Base-by-base conservation (phyloP, 2,888 invertebrate genomes). In the Salticus scenicus region DNA sequence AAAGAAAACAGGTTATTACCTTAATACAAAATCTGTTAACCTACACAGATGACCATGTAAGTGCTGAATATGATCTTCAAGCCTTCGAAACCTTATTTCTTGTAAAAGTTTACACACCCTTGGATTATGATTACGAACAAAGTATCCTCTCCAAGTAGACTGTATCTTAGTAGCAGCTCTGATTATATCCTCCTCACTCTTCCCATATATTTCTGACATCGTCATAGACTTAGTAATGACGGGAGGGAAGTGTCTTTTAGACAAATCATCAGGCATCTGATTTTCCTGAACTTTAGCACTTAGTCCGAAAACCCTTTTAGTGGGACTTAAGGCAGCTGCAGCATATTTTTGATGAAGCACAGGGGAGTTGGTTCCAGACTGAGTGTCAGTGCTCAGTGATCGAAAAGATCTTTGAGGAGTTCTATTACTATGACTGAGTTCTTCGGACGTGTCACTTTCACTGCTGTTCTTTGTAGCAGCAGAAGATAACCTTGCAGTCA, bases 61-160 rank as follows among this genome's bases (percentile, higher is more conserved):
- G 63, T 80, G 81, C 51, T 85, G 84, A 78, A 87, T 87, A 63
- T 81, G 80, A 85, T 87, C 85, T 14, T 87, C 87, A 57, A 87
- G 51, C 27, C 87, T 76, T 27, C 87, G 30, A 37, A 87, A 85
- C 0, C 87, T 74, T 31, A 87, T 80, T 69, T 87, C 87, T 67
- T 87, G 87, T 28, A 86, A 63, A 2, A 85, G 41, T 51, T 77
- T 82, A 33, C 51, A 72, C 8, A 81, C 87, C n/a, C 66, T 67
- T 7, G 57, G 73, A 69, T 81, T 81, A 37, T 77, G 79, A 64
- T 87, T 67, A 14, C 87, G 57, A 27, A 85, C 78, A 67, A 64
- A 72, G 63, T 87, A 96, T 0, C 97, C 96, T 30, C 96, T 92
- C 97, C 97, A 97, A 92, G 95, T 94, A 91, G 94, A 95, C 92